Percentiles rank a stretch among this genome's conserved stretches.
Evolutionary conservation across 2,888 invertebrate genomes (phyloP).

Genomic region (Plagodis pulveraria): DNA sequence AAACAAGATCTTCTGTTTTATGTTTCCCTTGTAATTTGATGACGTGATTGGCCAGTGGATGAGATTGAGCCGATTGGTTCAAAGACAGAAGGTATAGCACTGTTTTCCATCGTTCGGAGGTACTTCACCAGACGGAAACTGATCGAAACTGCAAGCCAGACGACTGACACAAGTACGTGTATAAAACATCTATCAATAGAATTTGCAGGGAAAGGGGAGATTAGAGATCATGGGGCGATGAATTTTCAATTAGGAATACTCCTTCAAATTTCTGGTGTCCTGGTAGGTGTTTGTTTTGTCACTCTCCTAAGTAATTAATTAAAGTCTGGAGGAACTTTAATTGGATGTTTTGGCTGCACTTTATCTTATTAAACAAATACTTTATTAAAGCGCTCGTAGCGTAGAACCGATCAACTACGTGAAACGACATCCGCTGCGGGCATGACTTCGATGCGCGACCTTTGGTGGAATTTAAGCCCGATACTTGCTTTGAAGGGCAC

Average conservation of each 20-base stretch:
- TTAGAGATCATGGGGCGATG: constrained; percentile 41
- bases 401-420: too few species aligned
- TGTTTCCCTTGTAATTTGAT: too few species aligned
- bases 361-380: background rate
- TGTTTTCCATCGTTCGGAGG: constrained; percentile 35
- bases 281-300: constrained; percentile 35
- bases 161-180: constrained; percentile 40
- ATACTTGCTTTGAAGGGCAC: too few species aligned
- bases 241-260: constrained; percentile 41
- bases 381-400: background rate
- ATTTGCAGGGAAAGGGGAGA: constrained; percentile 34
- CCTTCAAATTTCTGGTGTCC: constrained; percentile 31
- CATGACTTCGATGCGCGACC: too few species aligned
- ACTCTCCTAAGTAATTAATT: constrained; percentile 21
- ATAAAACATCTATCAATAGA: constrained; percentile 32
- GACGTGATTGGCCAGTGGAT: too few species aligned
- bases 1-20: too few species aligned
- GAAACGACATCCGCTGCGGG: too few species aligned
- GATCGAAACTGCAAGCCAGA: constrained; percentile 68
- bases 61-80: too few species aligned
- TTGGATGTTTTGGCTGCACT: constrained; percentile 8
- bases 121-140: constrained; percentile 53
- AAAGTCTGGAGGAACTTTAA: constrained; percentile 24
- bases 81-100: background rate
- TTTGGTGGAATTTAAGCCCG: too few species aligned